A percentile compares a stretch with the other conserved stretches of the same genome.
These are phyloP conservation scores for Virgularia gustaviana DNA, from an alignment of 92 coral and sea anemone genomes.

Conservation along the genomic window DNA sequence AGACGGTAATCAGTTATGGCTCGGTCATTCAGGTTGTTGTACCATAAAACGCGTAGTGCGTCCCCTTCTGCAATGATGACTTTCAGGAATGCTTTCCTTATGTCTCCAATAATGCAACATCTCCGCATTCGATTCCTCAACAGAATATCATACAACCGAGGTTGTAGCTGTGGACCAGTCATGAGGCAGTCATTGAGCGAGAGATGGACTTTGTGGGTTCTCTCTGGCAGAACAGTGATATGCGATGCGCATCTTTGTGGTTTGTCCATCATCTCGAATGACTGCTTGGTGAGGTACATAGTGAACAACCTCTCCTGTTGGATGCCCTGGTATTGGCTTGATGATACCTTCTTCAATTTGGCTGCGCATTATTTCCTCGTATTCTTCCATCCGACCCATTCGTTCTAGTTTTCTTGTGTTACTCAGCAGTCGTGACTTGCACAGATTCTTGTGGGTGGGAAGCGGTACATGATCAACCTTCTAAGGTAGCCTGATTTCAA, in stretches of 20 bases:
- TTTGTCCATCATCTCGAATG: conserved; percentile 30
- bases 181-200: conserved; percentile 47
- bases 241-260: conserved; percentile 51
- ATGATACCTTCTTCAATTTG: too few relatives aligned
- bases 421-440: too few relatives aligned
- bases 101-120: conserved; percentile 39
- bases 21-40: conserved; percentile 28
- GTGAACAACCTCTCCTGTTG: not conserved
- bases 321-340: too few relatives aligned
- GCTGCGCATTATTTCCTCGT: not conserved
- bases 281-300: conserved; percentile 48
- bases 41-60: conserved; percentile 46
- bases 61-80: conserved; percentile 53
- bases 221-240: conserved; percentile 49
- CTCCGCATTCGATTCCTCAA: conserved; percentile 39
- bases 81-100: conserved; percentile 59
- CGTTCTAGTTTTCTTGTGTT: conserved; percentile 48
- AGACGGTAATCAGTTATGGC: conserved; percentile 40
- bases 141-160: conserved; percentile 48
- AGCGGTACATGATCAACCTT: too few relatives aligned
- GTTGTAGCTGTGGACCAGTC: conserved; percentile 53
- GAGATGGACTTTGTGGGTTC: conserved; percentile 20
- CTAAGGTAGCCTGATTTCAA: too few relatives aligned
- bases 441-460: too few relatives aligned
- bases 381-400: not conserved